Conservation (phyloP, 2,113 vertebrate genomes). For the Rhegmatorhina hoffmannsi region DNA sequence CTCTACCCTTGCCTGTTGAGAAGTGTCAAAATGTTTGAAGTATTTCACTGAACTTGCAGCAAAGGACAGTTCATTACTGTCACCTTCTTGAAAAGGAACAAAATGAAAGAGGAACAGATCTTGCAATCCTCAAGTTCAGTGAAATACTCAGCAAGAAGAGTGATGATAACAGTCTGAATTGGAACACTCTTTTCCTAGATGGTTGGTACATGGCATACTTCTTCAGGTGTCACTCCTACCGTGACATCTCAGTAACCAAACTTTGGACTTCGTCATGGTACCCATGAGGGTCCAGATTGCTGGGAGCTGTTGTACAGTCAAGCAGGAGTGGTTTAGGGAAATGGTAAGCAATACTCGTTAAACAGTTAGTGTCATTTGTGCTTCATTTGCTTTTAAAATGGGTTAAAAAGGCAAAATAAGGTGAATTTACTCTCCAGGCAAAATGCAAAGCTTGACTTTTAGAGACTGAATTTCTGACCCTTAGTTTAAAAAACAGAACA, state of each 20-base stretch:
- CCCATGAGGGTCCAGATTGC: neutral
- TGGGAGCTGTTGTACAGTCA: neutral
- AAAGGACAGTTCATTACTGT: neutral
- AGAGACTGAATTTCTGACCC: neutral
- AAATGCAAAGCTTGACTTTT: neutral
- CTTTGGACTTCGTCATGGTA: neutral
- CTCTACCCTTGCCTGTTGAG: neutral
- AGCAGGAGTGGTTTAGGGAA: neutral
- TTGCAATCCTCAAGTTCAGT: neutral
- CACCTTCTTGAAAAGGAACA: neutral
- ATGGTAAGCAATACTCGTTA: neutral
- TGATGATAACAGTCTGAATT: neutral
- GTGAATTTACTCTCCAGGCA: neutral
- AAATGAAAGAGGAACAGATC: neutral
- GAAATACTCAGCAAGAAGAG: neutral
- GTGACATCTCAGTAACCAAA: neutral
- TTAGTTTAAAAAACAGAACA: neutral
- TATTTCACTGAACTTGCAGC: neutral
- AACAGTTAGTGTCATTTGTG: neutral
- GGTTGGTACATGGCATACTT: neutral
- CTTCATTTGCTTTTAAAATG: constrained; percentile 3
- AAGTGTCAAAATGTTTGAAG: neutral
- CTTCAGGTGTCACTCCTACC: neutral
- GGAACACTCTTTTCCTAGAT: neutral
- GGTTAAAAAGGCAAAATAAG: neutral